Conservation (phyloP, 2,888 invertebrate species). For the Fragum whitleyi region DNA sequence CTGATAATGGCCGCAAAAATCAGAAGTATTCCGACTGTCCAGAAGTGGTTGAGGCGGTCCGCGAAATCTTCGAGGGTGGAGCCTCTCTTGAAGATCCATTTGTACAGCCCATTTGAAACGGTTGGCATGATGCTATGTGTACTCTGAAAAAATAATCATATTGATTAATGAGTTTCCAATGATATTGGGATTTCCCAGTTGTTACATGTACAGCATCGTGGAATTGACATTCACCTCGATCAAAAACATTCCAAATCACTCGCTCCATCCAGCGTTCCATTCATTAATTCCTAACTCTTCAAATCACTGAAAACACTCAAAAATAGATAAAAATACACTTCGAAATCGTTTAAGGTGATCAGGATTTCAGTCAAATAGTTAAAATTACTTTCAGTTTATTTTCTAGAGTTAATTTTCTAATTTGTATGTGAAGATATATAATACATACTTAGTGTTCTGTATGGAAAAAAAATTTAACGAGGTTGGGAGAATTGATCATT, state of each 20-base stretch:
- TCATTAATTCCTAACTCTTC: no score
- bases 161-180: background rate
- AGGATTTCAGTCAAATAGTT: no score
- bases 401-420: no score
- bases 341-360: no score
- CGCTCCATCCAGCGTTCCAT: background rate
- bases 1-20: constrained; percentile 46
- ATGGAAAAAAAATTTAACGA: no score
- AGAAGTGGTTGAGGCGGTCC: constrained; percentile 61
- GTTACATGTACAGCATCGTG: background rate
- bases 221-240: no score
- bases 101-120: constrained; percentile 30
- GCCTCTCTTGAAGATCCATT: constrained; percentile 36
- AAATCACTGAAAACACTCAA: no score
- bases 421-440: no score
- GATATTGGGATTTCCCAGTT: background rate
- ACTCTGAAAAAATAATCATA: background rate
- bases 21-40: constrained; percentile 60
- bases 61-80: constrained; percentile 59
- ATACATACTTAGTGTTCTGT: no score
- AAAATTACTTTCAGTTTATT: no score
- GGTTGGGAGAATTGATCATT: no score
- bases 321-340: no score
- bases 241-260: background rate
- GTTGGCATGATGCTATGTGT: constrained; percentile 45